A percentile compares a stretch with the other conserved stretches of the same genome.
Conservation (phyloP, 2,113 vertebrate species). For the Xiphophorus hellerii region DNA sequence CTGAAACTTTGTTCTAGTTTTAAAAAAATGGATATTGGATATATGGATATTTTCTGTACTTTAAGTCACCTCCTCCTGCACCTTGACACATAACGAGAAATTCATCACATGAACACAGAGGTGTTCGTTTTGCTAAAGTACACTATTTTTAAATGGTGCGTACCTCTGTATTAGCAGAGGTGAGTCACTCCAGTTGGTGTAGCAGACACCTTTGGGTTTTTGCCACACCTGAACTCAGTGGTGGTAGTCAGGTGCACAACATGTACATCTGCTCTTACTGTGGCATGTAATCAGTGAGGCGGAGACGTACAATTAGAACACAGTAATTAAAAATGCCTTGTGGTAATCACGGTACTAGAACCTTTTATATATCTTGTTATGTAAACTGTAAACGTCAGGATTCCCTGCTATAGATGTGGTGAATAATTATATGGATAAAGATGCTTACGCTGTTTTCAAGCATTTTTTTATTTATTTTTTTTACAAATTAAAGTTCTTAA, state of each 20-base stretch:
- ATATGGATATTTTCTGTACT: not conserved
- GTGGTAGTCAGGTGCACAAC: not conserved
- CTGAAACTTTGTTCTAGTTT: not conserved
- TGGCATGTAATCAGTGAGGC: not conserved
- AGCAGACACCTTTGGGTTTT: not conserved
- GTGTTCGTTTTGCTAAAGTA: not conserved
- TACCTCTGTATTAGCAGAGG: not conserved
- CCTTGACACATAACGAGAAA: not conserved
- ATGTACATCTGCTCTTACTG: not conserved
- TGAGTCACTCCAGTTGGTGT: constrained; percentile 12
- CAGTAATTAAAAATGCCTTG: not conserved
- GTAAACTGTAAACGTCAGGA: not conserved
- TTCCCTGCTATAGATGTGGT: not conserved
- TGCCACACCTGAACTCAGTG: not conserved
- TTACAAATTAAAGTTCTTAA: not conserved
- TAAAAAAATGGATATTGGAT: too few relatives aligned
- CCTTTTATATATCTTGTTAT: too few relatives aligned
- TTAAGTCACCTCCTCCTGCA: not conserved
- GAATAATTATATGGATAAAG: not conserved
- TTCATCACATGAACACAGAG: not conserved
- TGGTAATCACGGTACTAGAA: not conserved
- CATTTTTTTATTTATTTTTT: not conserved
- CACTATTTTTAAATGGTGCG: constrained; percentile 20
- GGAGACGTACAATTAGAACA: not conserved
- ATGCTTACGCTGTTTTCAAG: too few relatives aligned